phyloP scores from a whole-genome alignment of 2,113 vertebrate genomes.

The Numenius arquata region DNA sequence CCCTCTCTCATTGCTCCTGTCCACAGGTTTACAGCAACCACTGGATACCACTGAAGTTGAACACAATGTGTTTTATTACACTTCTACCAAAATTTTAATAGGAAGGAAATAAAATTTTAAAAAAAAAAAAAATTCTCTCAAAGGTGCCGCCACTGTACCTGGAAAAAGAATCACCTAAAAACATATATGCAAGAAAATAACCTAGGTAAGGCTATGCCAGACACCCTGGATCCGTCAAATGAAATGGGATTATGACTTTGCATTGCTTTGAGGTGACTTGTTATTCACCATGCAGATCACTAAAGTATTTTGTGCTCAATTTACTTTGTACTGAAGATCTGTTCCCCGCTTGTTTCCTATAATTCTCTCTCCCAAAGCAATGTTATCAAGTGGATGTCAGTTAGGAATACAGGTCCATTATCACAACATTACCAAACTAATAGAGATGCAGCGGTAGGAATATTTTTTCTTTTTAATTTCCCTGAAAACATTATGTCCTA shows the following conservation, averaged over 20 bases:
- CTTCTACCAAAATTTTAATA: background rate
- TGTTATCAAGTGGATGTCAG: constrained; percentile 28
- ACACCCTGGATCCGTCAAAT: background rate
- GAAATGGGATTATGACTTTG: constrained; percentile 5
- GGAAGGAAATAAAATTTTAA: background rate
- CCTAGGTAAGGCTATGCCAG: background rate
- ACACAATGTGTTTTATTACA: background rate
- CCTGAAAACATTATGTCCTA: constrained; percentile 26
- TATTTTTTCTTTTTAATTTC: constrained; percentile 47
- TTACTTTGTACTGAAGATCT: constrained; percentile 40
- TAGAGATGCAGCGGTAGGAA: background rate
- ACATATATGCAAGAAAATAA: background rate
- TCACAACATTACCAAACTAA: background rate
- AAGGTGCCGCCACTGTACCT: background rate
- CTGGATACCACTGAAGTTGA: background rate
- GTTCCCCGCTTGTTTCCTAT: background rate
- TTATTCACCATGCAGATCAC: constrained; percentile 22
- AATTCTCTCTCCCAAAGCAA: constrained; percentile 25
- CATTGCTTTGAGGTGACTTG: constrained; percentile 15
- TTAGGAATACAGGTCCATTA: constrained; percentile 33
- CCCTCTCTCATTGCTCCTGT: background rate
- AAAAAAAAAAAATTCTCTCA: background rate
- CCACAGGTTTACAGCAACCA: background rate
- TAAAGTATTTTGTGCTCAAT: constrained; percentile 45
- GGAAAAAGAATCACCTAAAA: background rate